Conservation (phyloP, 2,888 invertebrate species). For the Lasioglossum pauxillum region DNA sequence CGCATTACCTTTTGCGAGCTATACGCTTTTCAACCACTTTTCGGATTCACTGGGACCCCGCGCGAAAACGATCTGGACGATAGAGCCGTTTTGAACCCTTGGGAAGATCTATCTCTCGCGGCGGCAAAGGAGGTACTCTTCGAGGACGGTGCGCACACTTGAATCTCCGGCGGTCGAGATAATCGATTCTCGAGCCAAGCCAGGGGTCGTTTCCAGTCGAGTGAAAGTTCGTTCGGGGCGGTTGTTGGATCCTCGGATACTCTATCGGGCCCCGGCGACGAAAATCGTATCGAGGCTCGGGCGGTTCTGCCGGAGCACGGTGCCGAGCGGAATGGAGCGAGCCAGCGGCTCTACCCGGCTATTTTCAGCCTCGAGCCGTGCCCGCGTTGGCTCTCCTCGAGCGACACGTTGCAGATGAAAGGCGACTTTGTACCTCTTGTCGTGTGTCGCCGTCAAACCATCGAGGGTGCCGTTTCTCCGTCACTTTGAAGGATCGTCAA, state of each 20-base stretch:
- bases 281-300: constrained; percentile 77
- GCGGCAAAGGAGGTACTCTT: not conserved
- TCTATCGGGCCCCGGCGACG: constrained; percentile 67
- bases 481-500: not conserved
- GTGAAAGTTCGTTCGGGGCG: constrained; percentile 47
- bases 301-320: constrained; percentile 74
- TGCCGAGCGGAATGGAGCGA: constrained; percentile 70
- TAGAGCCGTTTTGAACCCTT: not conserved
- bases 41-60: constrained; percentile 20
- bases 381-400: constrained; percentile 54
- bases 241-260: constrained; percentile 46
- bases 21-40: constrained; percentile 32
- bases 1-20: constrained; percentile 37
- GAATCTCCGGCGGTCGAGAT: constrained; percentile 6
- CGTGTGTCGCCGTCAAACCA: not conserved
- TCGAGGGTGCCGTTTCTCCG: not conserved
- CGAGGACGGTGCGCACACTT: constrained; percentile 43
- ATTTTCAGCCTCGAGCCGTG: constrained; percentile 72
- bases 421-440: not conserved
- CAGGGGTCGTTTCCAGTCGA: constrained; percentile 26
- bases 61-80: not conserved
- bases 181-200: constrained; percentile 25
- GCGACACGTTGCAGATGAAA: constrained; percentile 38
- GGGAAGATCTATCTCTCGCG: constrained; percentile 38
- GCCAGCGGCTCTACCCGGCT: constrained; percentile 69